Percentiles rank a stretch among this genome's conserved stretches.
These are phyloP conservation scores for Enteromius trimaculatus DNA, from an alignment of 2,797 vertebrate species.

Conservation along the genomic window DNA sequence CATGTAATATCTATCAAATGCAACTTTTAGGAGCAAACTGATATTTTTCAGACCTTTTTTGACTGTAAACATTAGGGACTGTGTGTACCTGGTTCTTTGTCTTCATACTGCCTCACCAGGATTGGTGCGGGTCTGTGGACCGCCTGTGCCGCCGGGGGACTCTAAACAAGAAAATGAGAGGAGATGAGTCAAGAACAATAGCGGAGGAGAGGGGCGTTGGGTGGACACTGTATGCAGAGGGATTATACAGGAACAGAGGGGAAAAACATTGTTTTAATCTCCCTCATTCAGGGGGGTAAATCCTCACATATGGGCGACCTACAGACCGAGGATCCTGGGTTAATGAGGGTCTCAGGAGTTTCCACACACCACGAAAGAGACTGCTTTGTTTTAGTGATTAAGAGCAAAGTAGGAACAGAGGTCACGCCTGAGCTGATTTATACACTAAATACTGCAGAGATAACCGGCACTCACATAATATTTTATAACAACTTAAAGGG, in stretches of 20 bases:
- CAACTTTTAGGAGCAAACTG: not conserved
- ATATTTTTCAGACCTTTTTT: not conserved
- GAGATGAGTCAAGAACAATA: slow-evolving; percentile 14
- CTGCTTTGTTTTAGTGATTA: slow-evolving; percentile 42
- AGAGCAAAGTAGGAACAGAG: slow-evolving; percentile 22
- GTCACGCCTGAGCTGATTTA: not conserved
- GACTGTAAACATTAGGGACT: not conserved
- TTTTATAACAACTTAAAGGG: not conserved
- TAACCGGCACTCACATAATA: not conserved
- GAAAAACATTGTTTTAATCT: slow-evolving; percentile 43
- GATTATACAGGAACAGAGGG: slow-evolving; percentile 47
- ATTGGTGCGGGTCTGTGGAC: slow-evolving; percentile 51
- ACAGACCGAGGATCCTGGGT: slow-evolving; percentile 10
- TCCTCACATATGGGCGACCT: slow-evolving; percentile 33
- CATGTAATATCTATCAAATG: no score
- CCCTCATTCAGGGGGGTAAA: slow-evolving; percentile 35
- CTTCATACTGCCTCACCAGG: slow-evolving; percentile 58
- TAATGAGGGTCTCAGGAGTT: slow-evolving; percentile 46
- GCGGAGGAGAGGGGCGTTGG: not conserved
- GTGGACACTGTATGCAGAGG: slow-evolving; percentile 34
- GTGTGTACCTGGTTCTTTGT: slow-evolving; percentile 52
- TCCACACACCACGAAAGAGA: slow-evolving; percentile 44
- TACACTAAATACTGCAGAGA: not conserved
- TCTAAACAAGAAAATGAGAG: slow-evolving; percentile 47
- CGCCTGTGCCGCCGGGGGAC: slow-evolving; percentile 25